Base-by-base conservation (phyloP, 2,888 invertebrate species). In the Rambutsinella grinnellia region DNA sequence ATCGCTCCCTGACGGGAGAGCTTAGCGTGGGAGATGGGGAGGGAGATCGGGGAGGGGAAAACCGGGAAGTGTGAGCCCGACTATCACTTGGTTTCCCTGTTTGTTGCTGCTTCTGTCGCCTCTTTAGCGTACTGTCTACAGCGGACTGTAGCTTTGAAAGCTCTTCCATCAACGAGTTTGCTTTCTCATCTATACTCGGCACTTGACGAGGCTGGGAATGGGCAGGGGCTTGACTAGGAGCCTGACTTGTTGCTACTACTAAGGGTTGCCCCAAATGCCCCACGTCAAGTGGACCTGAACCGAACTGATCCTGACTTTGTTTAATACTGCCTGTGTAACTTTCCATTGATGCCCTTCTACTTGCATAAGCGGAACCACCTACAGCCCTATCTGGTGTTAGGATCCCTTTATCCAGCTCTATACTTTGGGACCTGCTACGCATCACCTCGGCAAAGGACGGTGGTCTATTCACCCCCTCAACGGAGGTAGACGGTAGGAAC, bases 131-230 rank as follows among this genome's bases (percentile, higher is more conserved):
- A 17, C 72, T 79, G 46, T 83, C 82, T 23, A 83, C 82, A 8
- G 82, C 83, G 46, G 82, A 81, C 61, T 83, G 84, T 28, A 84
- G 80, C 57, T 82, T 81, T 54, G 79, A 77, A 21, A 83, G 67
- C 63, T 83, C 83, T 61, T 83, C 82, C 83, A 84, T 83, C 13
- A 84, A 78, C 23, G 82, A 82, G 57, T 71, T 81, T 0, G 83
- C 78, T 57, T 84, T 82, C 13, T 81, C 79, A 61, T 82, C 81
- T 46, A 75, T 65, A 15, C 65, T 70, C 15, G 76, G 46, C 24
- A 51, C 58, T 58, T 71, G 66, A 10, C 68, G 51, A 2, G 58
- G 75, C 19, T 56, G 69, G 3, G 71, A 53, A 15, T 54, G 27
- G 44, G 27, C 15, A 19, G 49, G n/a, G n/a, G 49, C 6, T 17